Percentiles rank a stretch among this genome's conserved stretches.
Conservation (phyloP, 2,888 invertebrate genomes). For the Salticus scenicus region DNA sequence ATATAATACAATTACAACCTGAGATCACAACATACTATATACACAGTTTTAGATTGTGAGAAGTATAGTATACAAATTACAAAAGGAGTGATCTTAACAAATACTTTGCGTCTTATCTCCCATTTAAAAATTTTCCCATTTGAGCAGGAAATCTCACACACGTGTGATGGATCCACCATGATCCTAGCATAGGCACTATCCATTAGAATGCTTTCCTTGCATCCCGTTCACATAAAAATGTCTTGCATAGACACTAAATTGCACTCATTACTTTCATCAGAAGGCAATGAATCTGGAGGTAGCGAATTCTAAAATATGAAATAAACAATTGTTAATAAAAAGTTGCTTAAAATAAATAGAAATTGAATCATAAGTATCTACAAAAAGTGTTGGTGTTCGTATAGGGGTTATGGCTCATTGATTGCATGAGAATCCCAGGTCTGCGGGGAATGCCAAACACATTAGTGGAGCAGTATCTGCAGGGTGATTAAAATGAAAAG, state of each 20-base stretch:
- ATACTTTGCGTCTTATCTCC: neutral
- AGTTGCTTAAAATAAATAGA: too few species aligned
- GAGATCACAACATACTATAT: slow-evolving; percentile 6
- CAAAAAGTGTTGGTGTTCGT: too few species aligned
- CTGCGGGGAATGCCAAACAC: too few species aligned
- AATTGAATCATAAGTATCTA: too few species aligned
- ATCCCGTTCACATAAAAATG: neutral
- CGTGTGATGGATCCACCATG: slow-evolving; percentile 8
- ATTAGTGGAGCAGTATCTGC: too few species aligned
- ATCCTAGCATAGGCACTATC: slow-evolving; percentile 53
- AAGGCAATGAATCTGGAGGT: slow-evolving; percentile 35
- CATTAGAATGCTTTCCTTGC: slow-evolving; percentile 12
- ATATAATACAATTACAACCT: neutral
- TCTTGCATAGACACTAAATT: slow-evolving; percentile 32
- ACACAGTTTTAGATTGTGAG: neutral
- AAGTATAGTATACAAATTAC: neutral
- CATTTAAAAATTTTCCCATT: slow-evolving; percentile 31
- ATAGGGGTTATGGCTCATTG: too few species aligned
- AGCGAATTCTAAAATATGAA: slow-evolving; percentile 44
- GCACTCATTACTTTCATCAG: slow-evolving; percentile 38
- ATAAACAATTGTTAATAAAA: too few species aligned
- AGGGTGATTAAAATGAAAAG: too few species aligned
- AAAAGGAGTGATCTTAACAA: neutral
- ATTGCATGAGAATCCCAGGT: too few species aligned
- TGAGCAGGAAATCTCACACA: slow-evolving; percentile 46